Evolutionary conservation across 2,888 invertebrate genomes (phyloP).

Genomic region (Desoria tigrina): DNA sequence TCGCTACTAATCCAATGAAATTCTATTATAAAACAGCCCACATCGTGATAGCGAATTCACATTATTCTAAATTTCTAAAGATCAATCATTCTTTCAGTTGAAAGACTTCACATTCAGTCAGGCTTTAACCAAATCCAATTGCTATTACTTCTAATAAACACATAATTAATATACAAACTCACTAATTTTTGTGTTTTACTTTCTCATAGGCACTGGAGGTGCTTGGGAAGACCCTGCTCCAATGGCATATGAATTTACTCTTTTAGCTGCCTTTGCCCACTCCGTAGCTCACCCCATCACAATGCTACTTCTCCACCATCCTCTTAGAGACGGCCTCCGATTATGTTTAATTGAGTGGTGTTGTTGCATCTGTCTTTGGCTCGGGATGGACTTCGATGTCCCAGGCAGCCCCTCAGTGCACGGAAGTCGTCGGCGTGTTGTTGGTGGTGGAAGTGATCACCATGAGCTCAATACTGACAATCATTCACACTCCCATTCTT

Average conservation of each 20-base stretch:
- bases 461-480: constrained; percentile 41
- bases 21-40: no score
- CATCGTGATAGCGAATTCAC: no score
- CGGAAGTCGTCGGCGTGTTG: constrained; percentile 6
- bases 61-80: no score
- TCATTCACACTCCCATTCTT: constrained; percentile 37
- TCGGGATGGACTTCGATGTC: constrained; percentile 51
- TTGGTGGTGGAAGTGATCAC: constrained; percentile 26
- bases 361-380: constrained; percentile 66
- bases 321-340: constrained; percentile 50
- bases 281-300: constrained; percentile 80
- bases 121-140: no score
- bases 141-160: no score
- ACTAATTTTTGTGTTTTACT: no score
- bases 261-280: constrained; percentile 84
- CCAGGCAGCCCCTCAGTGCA: constrained; percentile 40
- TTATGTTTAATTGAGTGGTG: constrained; percentile 58
- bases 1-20: no score
- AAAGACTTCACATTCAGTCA: no score
- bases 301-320: constrained; percentile 70
- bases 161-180: no score
- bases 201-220: neutral
- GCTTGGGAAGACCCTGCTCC: constrained; percentile 52
- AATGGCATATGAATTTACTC: constrained; percentile 66
- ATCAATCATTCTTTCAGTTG: no score